A percentile compares a stretch with the other conserved stretches of the same genome.
phyloP scores from a whole-genome alignment of 2,113 vertebrate species.

The Trochalopteron elliotii region DNA sequence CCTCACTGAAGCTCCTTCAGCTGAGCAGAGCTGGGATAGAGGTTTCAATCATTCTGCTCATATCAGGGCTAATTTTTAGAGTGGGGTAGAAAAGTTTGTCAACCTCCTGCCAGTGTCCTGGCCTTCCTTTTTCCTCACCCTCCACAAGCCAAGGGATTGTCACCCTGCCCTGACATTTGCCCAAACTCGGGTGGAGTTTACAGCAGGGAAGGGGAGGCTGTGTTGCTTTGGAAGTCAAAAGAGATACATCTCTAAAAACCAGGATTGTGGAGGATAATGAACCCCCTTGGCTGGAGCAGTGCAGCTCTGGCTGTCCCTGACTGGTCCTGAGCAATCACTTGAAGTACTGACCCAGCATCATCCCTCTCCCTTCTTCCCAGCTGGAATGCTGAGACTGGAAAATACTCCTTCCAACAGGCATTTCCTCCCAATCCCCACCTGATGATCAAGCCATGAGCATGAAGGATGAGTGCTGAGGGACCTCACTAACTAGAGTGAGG shows the following conservation, averaged over 20 bases:
- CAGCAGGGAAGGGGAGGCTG: not conserved
- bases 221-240: fast-evolving
- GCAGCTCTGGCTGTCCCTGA: not conserved
- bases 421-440: not conserved
- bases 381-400: not conserved
- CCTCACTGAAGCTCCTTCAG: not conserved
- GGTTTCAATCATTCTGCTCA: not conserved
- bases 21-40: not conserved
- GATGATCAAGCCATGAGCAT: not conserved
- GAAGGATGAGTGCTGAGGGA: not conserved
- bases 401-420: not conserved
- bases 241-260: not conserved
- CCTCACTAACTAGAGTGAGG: not conserved
- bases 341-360: not conserved
- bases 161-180: not conserved
- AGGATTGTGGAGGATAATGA: not conserved
- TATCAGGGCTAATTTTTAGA: not conserved
- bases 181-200: not conserved
- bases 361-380: not conserved
- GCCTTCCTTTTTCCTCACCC: not conserved
- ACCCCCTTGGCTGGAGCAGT: not conserved
- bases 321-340: not conserved
- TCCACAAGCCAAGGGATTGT: not conserved
- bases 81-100: not conserved
- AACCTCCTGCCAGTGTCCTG: not conserved